phyloP scores from a whole-genome alignment of 2,888 invertebrate species.

The Andrena marginata region DNA sequence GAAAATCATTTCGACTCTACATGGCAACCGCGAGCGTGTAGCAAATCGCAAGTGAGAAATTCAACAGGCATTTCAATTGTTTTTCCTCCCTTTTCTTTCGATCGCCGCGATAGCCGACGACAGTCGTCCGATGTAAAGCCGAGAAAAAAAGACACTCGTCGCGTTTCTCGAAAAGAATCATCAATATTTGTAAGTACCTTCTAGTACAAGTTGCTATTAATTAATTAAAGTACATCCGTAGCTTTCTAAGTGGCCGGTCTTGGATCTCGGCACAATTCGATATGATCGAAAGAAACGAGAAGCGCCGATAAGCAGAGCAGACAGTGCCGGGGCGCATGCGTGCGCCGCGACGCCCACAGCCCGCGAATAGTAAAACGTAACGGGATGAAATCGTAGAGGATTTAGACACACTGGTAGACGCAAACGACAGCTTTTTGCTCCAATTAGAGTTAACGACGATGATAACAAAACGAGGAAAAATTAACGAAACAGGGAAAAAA shows the following conservation, averaged over 20 bases:
- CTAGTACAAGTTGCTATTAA: constrained; percentile 65
- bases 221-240: constrained; percentile 50
- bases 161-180: constrained; percentile 47
- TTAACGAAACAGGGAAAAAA: constrained; percentile 27
- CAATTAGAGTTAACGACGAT: constrained; percentile 62
- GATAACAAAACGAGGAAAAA: constrained; percentile 39
- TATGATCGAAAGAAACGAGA: constrained; percentile 49
- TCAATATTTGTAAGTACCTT: constrained; percentile 61
- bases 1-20: constrained; percentile 12
- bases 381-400: constrained; percentile 45
- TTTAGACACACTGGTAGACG: constrained; percentile 70
- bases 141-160: constrained; percentile 34
- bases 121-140: constrained; percentile 11
- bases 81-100: background rate
- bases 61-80: constrained; percentile 8
- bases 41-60: background rate
- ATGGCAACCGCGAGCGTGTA: background rate
- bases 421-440: constrained; percentile 72
- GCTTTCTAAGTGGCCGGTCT: constrained; percentile 54
- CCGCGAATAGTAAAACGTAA: constrained; percentile 52
- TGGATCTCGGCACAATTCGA: constrained; percentile 60
- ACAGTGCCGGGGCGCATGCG: constrained; percentile 7
- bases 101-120: constrained; percentile 15
- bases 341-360: constrained; percentile 27
- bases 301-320: constrained; percentile 58